Conservation (phyloP, 1,140 invertebrate genomes). For the Helicoverpa zea region DNA sequence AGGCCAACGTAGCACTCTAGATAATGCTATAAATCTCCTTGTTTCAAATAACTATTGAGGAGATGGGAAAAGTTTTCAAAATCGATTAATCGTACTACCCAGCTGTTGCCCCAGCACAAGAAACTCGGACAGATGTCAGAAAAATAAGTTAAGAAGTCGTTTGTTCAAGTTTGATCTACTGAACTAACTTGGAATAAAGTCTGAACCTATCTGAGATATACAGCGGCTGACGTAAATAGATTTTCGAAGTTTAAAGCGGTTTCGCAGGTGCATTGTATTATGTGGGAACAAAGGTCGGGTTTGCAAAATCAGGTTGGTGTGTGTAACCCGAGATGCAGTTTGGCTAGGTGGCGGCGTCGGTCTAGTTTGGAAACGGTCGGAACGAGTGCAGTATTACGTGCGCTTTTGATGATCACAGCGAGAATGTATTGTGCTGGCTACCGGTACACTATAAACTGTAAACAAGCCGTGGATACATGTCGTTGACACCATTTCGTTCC, state of each 20-base stretch:
- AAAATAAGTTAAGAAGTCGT: constrained; percentile 12
- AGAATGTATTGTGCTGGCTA: constrained; percentile 34
- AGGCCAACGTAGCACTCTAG: not conserved
- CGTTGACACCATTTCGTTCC: constrained; percentile 19
- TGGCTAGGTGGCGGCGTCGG: constrained; percentile 8
- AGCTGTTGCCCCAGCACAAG: constrained; percentile 16
- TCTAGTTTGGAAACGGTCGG: constrained; percentile 36
- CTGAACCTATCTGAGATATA: constrained; percentile 3
- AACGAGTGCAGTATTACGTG: constrained; percentile 25
- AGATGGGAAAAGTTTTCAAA: constrained; percentile 1
- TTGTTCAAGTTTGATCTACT: constrained; percentile 35
- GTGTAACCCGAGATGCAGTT: constrained; percentile 27
- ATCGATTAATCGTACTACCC: constrained; percentile 28
- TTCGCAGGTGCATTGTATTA: constrained; percentile 36
- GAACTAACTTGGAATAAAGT: constrained; percentile 33
- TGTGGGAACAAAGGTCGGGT: not conserved
- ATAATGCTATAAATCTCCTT: constrained; percentile 5
- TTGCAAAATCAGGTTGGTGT: constrained; percentile 31
- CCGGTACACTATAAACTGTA: constrained; percentile 33
- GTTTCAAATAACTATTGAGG: constrained; percentile 7
- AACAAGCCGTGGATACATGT: constrained; percentile 1
- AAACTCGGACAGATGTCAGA: constrained; percentile 30
- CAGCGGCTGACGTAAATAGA: constrained; percentile 31
- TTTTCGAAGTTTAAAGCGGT: constrained; percentile 18
- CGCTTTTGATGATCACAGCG: constrained; percentile 33